Base-by-base conservation (phyloP, 1,140 invertebrate species). In the Monochamus saltuarius region DNA sequence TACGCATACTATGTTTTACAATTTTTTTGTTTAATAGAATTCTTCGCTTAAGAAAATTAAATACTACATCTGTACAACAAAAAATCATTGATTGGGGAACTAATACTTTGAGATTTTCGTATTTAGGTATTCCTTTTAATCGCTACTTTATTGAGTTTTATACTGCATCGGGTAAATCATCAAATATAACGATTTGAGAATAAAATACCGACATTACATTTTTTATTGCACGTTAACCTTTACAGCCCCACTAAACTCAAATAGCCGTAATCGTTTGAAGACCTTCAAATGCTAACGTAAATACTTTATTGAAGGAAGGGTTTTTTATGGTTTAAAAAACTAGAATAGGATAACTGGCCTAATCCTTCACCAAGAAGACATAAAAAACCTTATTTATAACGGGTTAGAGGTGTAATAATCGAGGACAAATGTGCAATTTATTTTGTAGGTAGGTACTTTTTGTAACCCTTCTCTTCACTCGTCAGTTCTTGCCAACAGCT, bases 391-490 rank as follows among this genome's bases (percentile, higher is more conserved):
- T 53, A 22, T 59, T 42, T 61, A 56, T 60, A 55, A 63, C 55
- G 13, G 49, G 29, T 22, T 36, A 36, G 22, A 51, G 35, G 49
- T 49, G 47, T 29, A 34, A 37, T 6, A 59, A 59, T 58, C 60
- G 64, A 65, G 64, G 64, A 59, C 64, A 55, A 53, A 40, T 38
- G 36, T 38, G 59, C 47, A 62, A 65, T 65, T 62, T 65, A 22
- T 52, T 63, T 63, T 59, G 59, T 63, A 59, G 51, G 42, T 50
- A 40, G 13, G 49, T 38, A 29, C 9, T 51, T 50, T 52, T 52
- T 52, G 10, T 10, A 35, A 16, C 19, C 3, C 47, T 6, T 29
- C 22, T 29, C 22, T 29, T 29, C n/a, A n/a, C 22, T 29, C 22
- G 22, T 29, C 22, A 29, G 22, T 29, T 29, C 2, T 29, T 29